Conservation (phyloP, 2,797 vertebrate genomes). For the Sebastes iracundus region DNA sequence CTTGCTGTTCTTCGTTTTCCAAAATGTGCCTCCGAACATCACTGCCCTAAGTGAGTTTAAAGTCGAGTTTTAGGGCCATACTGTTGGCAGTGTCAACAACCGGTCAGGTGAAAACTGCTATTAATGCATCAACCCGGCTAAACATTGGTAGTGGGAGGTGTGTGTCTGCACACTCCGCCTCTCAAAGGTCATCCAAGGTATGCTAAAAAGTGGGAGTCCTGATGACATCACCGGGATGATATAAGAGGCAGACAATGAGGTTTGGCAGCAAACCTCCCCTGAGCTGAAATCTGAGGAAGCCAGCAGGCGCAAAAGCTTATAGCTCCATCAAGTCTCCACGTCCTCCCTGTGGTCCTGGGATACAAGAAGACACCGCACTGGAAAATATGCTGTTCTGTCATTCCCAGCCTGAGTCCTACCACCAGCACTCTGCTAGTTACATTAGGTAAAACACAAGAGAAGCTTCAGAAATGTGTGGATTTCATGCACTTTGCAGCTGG, state of each 20-base stretch:
- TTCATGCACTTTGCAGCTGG: not conserved
- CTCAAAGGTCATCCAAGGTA: conserved; percentile 65
- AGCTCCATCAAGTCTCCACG: not conserved
- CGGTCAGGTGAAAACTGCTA: conserved; percentile 22
- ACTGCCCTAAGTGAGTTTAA: conserved; percentile 4
- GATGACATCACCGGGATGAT: conserved; percentile 51
- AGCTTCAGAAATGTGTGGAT: not conserved
- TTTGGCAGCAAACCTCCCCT: conserved; percentile 15
- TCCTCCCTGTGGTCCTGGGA: conserved; percentile 30
- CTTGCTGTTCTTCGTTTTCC: conserved; percentile 4
- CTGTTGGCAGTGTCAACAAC: conserved; percentile 45
- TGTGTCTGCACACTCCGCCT: conserved; percentile 21
- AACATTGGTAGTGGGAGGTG: conserved; percentile 28
- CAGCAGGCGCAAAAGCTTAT: not conserved
- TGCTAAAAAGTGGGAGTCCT: conserved; percentile 17
- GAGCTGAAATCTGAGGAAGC: not conserved
- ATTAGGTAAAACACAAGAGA: conserved; percentile 86
- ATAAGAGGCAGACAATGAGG: conserved; percentile 46
- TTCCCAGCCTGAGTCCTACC: conserved; percentile 91
- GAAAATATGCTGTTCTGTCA: conserved; percentile 93
- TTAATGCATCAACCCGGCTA: conserved; percentile 39
- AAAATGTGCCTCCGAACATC: conserved; percentile 3
- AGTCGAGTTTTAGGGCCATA: conserved; percentile 21
- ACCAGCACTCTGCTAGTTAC: conserved; percentile 86
- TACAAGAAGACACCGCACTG: conserved; percentile 35